phyloP scores from a whole-genome alignment of 1,140 invertebrate species.

The Hycleus phaleratus region DNA sequence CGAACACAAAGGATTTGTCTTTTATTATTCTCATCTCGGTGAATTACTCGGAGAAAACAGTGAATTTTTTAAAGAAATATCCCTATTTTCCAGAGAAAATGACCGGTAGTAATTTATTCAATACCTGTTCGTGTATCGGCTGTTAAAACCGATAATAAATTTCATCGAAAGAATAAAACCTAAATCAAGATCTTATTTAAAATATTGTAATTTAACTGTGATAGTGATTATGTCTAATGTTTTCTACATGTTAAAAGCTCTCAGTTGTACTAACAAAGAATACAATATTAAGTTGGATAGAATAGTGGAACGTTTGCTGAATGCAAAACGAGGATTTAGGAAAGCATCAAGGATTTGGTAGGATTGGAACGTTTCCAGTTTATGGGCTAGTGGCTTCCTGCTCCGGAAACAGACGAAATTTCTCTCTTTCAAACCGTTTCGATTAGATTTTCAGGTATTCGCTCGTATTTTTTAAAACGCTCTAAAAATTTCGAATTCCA shows the following conservation, averaged over 20 bases:
- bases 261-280: slow-evolving; percentile 1
- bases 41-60: background rate
- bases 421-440: slow-evolving; percentile 4
- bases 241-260: slow-evolving; percentile 9
- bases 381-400: slow-evolving; percentile 28
- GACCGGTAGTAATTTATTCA: slow-evolving; percentile 4
- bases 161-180: background rate
- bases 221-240: slow-evolving; percentile 9
- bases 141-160: background rate
- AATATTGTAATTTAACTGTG: slow-evolving; percentile 9
- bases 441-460: background rate
- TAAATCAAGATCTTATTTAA: slow-evolving; percentile 6
- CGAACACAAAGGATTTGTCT: background rate
- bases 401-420: slow-evolving; percentile 23
- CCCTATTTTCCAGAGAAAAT: background rate
- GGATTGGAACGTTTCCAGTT: slow-evolving; percentile 24
- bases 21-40: too few relatives aligned
- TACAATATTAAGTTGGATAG: slow-evolving; percentile 6
- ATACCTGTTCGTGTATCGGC: background rate
- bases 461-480: background rate
- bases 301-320: slow-evolving; percentile 19
- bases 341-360: slow-evolving; percentile 23
- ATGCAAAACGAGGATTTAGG: slow-evolving; percentile 26
- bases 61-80: background rate
- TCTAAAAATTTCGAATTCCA: background rate